A percentile compares a stretch with the other conserved stretches of the same genome.
Evolutionary conservation across 2,888 invertebrate genomes (phyloP).

Genomic region (Oxycera nigricornis): DNA sequence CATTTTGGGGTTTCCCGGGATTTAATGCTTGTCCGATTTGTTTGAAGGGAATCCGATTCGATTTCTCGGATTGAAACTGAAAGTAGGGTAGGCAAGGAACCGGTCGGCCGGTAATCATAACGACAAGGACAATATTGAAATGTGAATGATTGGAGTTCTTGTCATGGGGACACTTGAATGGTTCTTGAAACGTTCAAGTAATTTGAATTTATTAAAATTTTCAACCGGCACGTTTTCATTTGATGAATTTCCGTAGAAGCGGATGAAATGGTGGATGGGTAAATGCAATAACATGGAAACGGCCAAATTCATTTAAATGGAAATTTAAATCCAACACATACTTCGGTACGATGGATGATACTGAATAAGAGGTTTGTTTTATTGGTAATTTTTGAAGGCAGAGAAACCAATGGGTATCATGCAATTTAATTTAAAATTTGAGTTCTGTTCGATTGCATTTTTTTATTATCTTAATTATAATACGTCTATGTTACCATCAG

Average conservation of each 20-base stretch:
- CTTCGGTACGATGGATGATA: neutral
- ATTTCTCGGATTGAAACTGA: neutral
- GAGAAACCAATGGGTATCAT: no score
- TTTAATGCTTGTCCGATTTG: conserved; percentile 29
- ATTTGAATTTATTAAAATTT: conserved; percentile 41
- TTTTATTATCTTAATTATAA: no score
- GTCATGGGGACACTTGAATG: conserved; percentile 19
- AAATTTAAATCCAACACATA: neutral
- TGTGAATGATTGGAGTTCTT: conserved; percentile 19
- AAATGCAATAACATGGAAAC: neutral
- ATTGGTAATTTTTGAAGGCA: no score
- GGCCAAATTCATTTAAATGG: neutral
- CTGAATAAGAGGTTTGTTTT: no score
- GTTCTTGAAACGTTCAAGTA: conserved; percentile 30
- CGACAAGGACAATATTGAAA: conserved; percentile 33
- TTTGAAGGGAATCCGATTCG: conserved; percentile 11
- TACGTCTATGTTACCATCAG: no score
- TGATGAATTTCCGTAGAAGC: conserved; percentile 12
- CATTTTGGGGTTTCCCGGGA: conserved; percentile 18
- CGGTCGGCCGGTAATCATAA: conserved; percentile 17
- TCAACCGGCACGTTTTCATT: conserved; percentile 14
- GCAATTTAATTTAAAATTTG: no score
- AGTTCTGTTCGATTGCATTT: no score
- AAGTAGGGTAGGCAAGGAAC: neutral
- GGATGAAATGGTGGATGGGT: neutral